These are phyloP conservation scores for Lates calcarifer DNA, from an alignment of 2,113 vertebrate species.

Conservation along the genomic window DNA sequence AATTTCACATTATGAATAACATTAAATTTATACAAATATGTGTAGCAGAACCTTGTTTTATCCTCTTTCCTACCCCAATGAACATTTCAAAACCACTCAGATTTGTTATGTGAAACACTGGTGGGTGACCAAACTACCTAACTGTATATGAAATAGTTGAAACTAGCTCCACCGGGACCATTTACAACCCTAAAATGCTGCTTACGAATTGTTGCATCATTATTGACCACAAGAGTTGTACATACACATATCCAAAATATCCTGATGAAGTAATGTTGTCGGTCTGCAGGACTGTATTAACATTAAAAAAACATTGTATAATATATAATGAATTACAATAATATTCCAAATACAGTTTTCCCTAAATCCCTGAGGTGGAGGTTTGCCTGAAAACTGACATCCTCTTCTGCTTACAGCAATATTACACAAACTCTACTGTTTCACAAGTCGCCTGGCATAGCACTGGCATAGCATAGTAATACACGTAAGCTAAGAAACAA, in stretches of 20 bases:
- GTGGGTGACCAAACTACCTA: not conserved
- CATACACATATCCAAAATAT: too few relatives aligned
- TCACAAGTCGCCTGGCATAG: conserved; percentile 3
- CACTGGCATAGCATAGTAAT: not conserved
- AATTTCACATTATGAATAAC: too few relatives aligned
- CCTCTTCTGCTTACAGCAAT: not conserved
- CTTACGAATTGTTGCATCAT: not conserved
- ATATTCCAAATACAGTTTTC: not conserved
- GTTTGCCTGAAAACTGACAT: conserved; percentile 6
- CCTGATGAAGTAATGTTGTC: not conserved
- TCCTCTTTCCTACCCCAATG: too few relatives aligned
- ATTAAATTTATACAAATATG: too few relatives aligned
- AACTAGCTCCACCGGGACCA: not conserved
- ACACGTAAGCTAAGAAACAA: not conserved
- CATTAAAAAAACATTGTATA: too few relatives aligned
- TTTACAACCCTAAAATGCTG: not conserved
- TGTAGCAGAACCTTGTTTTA: too few relatives aligned
- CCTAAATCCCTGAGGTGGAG: conserved; percentile 2
- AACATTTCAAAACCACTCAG: not conserved
- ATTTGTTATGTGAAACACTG: not conserved
- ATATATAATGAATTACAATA: too few relatives aligned
- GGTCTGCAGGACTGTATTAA: not conserved
- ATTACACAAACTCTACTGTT: conserved; percentile 9
- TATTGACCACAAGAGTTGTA: not conserved
- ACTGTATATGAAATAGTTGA: not conserved